Evolutionary conservation across 1,140 invertebrate genomes (phyloP).

Genomic region (Trichonephila clavipes): DNA sequence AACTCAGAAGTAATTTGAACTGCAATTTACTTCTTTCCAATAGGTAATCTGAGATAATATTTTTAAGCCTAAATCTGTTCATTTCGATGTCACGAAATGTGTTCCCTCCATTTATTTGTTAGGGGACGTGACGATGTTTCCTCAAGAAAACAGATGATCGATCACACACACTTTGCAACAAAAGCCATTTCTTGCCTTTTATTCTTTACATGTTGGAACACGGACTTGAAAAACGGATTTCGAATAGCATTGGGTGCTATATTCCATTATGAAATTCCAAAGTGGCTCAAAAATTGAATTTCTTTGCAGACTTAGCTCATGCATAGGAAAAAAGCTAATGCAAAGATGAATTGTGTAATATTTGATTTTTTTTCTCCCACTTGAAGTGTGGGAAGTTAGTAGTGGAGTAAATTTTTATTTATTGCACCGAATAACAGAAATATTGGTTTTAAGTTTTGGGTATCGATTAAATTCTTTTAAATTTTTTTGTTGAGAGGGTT

Average conservation of each 20-base stretch:
- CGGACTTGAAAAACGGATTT: constrained; percentile 3
- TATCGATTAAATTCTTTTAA: no score
- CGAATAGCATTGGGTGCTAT: not conserved
- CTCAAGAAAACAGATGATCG: constrained; percentile 48
- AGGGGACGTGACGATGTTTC: constrained; percentile 48
- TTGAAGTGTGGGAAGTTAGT: no score
- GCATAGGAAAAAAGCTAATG: constrained; percentile 1
- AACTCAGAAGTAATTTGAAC: no score
- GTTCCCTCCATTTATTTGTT: constrained; percentile 39
- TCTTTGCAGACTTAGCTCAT: not conserved
- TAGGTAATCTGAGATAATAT: no score
- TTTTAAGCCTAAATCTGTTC: no score
- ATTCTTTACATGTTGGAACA: constrained; percentile 5
- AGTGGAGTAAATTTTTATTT: no score
- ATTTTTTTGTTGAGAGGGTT: no score
- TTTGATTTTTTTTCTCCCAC: no score
- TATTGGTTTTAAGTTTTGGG: no score
- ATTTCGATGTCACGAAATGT: no score
- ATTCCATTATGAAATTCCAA: not conserved
- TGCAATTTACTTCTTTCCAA: no score
- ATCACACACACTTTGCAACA: constrained; percentile 41
- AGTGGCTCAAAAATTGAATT: not conserved
- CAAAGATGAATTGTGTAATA: not conserved
- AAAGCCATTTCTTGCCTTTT: constrained; percentile 14
- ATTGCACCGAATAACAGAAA: no score